Evolutionary conservation across 1,140 invertebrate species (phyloP).

Genomic region (Telenomus remus): DNA sequence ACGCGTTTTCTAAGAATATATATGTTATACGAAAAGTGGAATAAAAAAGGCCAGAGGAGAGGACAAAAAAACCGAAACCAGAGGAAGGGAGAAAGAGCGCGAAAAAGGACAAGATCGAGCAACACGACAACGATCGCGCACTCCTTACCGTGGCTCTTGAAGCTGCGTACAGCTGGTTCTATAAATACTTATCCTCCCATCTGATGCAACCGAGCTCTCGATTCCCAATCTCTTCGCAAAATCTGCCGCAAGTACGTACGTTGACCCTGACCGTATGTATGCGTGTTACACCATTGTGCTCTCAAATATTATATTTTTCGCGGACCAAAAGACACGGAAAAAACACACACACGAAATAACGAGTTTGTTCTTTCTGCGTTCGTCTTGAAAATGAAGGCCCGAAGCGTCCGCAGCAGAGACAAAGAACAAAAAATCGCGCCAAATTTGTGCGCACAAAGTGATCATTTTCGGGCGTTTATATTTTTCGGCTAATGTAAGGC

Average conservation of each 20-base stretch:
- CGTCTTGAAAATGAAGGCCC: too few relatives aligned
- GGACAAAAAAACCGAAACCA: conserved; percentile 3
- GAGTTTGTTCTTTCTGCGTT: too few relatives aligned
- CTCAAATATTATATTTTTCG: conserved; percentile 13
- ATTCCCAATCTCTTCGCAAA: conserved; percentile 66
- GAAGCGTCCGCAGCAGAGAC: too few relatives aligned
- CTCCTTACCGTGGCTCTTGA: conserved; percentile 45
- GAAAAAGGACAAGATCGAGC: conserved; percentile 41
- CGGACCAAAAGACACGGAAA: not conserved
- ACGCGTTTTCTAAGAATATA: conserved; percentile 60
- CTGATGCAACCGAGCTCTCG: conserved; percentile 69
- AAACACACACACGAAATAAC: not conserved
- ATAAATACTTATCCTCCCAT: conserved; percentile 68
- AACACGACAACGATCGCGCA: conserved; percentile 28
- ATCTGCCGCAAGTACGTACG: conserved; percentile 68
- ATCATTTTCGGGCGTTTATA: conserved; percentile 20
- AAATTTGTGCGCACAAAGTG: conserved; percentile 1
- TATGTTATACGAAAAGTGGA: conserved; percentile 55
- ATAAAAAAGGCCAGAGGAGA: conserved; percentile 36
- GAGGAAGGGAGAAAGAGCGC: conserved; percentile 16
- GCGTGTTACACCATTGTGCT: conserved; percentile 40
- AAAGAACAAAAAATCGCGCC: too few relatives aligned
- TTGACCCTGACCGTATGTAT: conserved; percentile 67
- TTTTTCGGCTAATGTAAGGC: conserved; percentile 30
- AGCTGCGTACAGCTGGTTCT: conserved; percentile 69